phyloP scores from a whole-genome alignment of 2,113 vertebrate species.

The Erpornis zantholeuca region DNA sequence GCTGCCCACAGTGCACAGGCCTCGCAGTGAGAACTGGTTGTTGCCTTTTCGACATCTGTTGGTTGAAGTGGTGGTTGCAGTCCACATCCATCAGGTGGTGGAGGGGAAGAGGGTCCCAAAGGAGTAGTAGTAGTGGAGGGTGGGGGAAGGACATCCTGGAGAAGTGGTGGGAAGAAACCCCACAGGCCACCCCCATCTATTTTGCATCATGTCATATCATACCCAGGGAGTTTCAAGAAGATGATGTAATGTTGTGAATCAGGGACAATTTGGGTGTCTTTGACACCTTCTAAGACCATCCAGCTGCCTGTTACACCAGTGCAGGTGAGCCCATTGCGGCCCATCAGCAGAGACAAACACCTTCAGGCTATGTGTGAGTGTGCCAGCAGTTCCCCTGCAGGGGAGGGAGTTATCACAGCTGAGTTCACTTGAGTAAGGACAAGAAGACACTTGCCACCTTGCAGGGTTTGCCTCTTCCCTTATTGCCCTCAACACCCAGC shows the following conservation, averaged over 20 bases:
- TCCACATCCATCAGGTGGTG: not conserved
- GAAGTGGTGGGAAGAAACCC: not conserved
- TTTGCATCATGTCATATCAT: no score
- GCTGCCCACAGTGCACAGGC: rapidly evolving
- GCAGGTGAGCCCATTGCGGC: not conserved
- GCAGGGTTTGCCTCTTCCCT: not conserved
- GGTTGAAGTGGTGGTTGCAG: not conserved
- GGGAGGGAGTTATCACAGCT: not conserved
- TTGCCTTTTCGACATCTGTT: not conserved
- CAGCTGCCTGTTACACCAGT: not conserved
- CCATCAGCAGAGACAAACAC: not conserved
- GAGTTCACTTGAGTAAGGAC: not conserved
- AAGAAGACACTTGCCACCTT: not conserved
- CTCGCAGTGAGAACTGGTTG: not conserved
- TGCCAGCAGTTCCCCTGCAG: not conserved
- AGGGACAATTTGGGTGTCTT: not conserved
- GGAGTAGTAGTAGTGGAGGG: no score
- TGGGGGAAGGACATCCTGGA: not conserved
- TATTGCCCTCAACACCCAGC: rapidly evolving
- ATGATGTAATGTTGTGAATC: not conserved
- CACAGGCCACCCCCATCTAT: no score
- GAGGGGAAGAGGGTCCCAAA: not conserved
- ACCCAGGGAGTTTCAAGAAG: not conserved
- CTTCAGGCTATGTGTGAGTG: rapidly evolving
- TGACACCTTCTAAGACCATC: not conserved